Evolutionary conservation across 2,113 vertebrate species (phyloP), one percentile per base, ranked within the genome.

Genomic region (Nanorana parkeri): DNA sequence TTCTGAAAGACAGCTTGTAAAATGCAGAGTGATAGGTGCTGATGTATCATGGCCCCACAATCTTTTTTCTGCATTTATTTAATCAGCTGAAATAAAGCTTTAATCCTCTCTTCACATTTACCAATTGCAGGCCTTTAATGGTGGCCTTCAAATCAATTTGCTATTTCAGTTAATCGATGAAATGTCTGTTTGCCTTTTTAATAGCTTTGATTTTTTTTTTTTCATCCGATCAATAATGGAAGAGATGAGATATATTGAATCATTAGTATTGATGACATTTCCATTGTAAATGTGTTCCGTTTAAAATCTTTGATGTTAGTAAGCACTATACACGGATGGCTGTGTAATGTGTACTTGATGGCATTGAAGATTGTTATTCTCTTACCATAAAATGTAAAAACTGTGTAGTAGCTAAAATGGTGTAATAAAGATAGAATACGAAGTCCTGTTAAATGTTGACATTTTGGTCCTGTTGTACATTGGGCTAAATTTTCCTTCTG

Each of bases 171-270:
- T 71, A 80, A 71, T 80, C 78, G 4, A 80, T 80, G 55, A 51
- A 32, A 26, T 61, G 78, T 41, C 56, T 58, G 54, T 79, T 79
- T 60, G 65, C 60, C 65, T 79, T 79, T 71, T n/a, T 80, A 71
- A 58, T 80, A 80, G 78, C 66, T 80, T 80, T 71, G 55, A 80
- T 63, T 80, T 51, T 47, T 47, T 6, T 41, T 47, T 47, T 80
- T 71, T 71, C 5, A 28, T 17, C 21, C 19, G 19, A 71, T 80
- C 78, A 80, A 80, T 80, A 80, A 13, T 26, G 23, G 21, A 63
- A 71, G 32, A 5, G 67, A 71, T 80, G 67, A 41, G 55, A 47
- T 56, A 63, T 63, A 21, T 71, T 63, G 54, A 51, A 36, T 55
- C 29, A 16, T 47, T 79, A 79, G 78, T 80, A 80, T 60, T 79